phyloP scores from a whole-genome alignment of 2,797 vertebrate genomes.

The Crossoptilon crossoptilon region DNA sequence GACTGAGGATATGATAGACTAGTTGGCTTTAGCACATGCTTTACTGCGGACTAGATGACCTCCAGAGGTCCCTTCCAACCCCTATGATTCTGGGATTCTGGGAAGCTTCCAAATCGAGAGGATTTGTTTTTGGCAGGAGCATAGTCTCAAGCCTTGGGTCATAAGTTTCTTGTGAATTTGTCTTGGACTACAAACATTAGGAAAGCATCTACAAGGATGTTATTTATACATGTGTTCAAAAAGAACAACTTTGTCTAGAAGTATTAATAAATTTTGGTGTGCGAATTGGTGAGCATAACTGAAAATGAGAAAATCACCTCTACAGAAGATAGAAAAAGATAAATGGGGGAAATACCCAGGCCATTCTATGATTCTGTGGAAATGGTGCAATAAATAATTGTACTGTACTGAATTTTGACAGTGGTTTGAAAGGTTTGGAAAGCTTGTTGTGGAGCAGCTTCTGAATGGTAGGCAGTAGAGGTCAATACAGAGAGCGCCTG shows the following conservation, averaged over 20 bases:
- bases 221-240: neutral
- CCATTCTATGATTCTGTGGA: no score
- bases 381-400: neutral
- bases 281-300: neutral
- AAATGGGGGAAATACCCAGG: neutral
- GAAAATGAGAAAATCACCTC: neutral
- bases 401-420: neutral
- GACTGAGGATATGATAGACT: neutral
- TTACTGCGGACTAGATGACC: neutral
- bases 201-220: neutral
- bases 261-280: neutral
- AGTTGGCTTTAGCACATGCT: neutral
- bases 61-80: no score
- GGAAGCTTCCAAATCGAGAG: neutral
- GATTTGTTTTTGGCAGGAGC: neutral
- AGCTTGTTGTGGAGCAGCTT: neutral
- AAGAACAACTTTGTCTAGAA: neutral
- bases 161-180: neutral
- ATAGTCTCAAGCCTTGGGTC: neutral
- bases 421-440: neutral
- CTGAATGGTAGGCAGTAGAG: neutral
- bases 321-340: neutral
- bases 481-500: neutral
- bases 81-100: no score
- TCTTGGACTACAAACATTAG: neutral